Evolutionary conservation across 2,113 vertebrate species (phyloP).

Genomic region (Suncus etruscus): DNA sequence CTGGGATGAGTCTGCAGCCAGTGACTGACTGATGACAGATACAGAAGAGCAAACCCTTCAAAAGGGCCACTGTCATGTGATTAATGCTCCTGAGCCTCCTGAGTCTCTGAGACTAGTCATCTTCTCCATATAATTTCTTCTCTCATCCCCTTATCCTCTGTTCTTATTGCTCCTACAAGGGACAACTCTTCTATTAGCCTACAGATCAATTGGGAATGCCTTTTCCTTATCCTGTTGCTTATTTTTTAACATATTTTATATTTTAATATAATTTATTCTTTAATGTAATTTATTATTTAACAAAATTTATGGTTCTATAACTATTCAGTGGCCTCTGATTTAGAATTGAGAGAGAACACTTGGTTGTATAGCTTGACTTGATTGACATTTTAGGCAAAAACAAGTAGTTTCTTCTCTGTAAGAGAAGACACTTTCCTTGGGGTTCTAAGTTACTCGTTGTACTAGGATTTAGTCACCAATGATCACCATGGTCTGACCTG

Average conservation of each 20-base stretch:
- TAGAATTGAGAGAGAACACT: slow-evolving; percentile 30
- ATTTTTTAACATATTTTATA: neutral
- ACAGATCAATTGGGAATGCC: neutral
- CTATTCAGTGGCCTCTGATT: neutral
- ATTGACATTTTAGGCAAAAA: slow-evolving; percentile 6
- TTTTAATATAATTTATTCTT: no score
- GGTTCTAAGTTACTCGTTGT: neutral
- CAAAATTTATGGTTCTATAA: slow-evolving; percentile 7
- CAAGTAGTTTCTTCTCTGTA: neutral
- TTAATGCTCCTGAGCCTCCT: no score
- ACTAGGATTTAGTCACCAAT: neutral
- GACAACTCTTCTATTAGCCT: neutral
- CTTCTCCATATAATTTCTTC: no score
- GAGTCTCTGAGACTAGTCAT: no score
- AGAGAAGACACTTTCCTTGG: slow-evolving; percentile 11
- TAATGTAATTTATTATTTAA: neutral
- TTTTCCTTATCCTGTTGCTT: neutral
- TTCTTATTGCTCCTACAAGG: no score
- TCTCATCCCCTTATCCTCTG: no score
- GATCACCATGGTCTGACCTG: neutral
- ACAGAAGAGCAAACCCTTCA: neutral
- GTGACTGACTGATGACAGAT: neutral
- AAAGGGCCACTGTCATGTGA: no score
- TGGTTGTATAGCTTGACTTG: neutral
- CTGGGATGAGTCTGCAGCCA: neutral